Percentiles rank a stretch among this genome's conserved stretches.
Conservation (phyloP, 2,888 invertebrate genomes). For the Drosophila demipolita region DNA sequence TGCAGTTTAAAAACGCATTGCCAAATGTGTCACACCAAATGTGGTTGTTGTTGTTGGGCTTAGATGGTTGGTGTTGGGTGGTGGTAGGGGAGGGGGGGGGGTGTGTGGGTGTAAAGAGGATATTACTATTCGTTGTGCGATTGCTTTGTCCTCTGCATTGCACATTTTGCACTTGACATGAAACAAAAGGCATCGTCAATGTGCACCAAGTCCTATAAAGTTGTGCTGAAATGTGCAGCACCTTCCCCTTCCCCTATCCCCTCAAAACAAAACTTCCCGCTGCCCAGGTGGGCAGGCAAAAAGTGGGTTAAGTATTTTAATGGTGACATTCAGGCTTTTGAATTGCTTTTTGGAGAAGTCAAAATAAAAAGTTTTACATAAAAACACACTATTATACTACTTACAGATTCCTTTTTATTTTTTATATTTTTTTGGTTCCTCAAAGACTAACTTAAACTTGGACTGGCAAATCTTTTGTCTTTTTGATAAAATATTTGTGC, state of each 20-base stretch:
- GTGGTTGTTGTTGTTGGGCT: constrained; percentile 34
- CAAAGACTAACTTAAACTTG: background rate
- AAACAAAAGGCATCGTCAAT: constrained; percentile 57
- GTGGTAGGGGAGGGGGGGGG: constrained; percentile 4
- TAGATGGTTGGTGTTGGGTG: constrained; percentile 29
- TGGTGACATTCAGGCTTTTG: constrained; percentile 51
- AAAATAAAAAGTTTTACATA: background rate
- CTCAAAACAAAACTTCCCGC: background rate
- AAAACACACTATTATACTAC: background rate
- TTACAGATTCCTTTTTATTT: background rate
- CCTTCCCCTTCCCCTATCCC: no score
- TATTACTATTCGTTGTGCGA: constrained; percentile 42
- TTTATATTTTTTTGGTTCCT: background rate
- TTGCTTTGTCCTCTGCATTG: constrained; percentile 70
- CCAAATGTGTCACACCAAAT: constrained; percentile 76
- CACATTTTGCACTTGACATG: constrained; percentile 72
- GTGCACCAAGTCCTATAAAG: background rate
- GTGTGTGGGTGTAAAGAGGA: background rate
- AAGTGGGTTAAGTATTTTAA: constrained; percentile 56
- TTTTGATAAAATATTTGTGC: background rate
- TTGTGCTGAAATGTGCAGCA: background rate
- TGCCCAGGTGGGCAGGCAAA: constrained; percentile 20
- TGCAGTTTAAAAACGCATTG: constrained; percentile 76
- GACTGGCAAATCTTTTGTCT: background rate
- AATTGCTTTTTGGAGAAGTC: constrained; percentile 7